Conservation (phyloP, 2,113 vertebrate genomes). For the Indicator maculatus region DNA sequence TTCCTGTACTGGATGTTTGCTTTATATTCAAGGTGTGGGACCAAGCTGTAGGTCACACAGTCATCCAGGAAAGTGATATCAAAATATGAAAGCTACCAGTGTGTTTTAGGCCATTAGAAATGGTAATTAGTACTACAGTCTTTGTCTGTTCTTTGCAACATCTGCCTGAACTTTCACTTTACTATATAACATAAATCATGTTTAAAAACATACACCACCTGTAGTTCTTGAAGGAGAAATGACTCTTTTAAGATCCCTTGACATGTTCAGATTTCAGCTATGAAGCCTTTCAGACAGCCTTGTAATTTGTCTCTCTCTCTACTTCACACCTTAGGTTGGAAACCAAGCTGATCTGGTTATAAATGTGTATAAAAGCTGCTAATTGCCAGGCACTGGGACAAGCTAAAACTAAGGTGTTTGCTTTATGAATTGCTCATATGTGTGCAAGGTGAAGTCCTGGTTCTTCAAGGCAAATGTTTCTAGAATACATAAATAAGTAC, state of each 20-base stretch:
- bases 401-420: not conserved
- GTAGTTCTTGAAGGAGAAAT: not conserved
- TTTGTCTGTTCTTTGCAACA: conserved; percentile 13
- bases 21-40: not conserved
- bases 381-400: not conserved
- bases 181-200: not conserved
- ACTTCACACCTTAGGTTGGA: not conserved
- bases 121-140: conserved; percentile 4
- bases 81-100: not conserved
- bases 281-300: not conserved
- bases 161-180: conserved; percentile 1
- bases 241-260: not conserved
- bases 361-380: not conserved
- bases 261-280: not conserved
- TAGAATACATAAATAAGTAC: not conserved
- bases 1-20: not conserved
- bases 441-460: not conserved
- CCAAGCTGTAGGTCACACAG: not conserved
- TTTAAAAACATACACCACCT: not conserved
- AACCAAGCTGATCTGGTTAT: not conserved
- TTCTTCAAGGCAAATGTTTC: not conserved
- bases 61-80: not conserved
- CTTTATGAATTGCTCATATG: not conserved
- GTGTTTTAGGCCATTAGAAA: conserved; percentile 30
- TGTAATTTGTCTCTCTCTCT: not conserved